Base-by-base conservation (phyloP, 2,113 vertebrate genomes). In the Pelvicachromis taeniatus region DNA sequence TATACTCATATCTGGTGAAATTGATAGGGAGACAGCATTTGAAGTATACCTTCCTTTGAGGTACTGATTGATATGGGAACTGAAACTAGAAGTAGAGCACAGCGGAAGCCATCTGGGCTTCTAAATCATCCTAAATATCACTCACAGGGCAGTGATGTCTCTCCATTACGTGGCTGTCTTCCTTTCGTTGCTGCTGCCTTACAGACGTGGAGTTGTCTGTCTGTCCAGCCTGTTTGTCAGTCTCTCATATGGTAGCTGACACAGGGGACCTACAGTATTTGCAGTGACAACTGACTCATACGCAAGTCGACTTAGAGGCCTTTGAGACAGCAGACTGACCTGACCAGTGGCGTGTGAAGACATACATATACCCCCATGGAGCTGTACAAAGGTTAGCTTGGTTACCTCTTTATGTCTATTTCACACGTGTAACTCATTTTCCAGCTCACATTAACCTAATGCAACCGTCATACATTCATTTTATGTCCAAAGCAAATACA, bases 61-160 rank as follows among this genome's bases (percentile, higher is more conserved):
- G 48, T 73, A 35, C 53, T 12, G 61, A 58, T 84, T 83, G 75
- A 88, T 80, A 75, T 26, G 63, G 23, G 82, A 87, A 86, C 83
- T 86, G 61, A 85, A 59, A 78, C 63, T 21, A 86, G 83, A 91
- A 79, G 84, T 56, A 77, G 68, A 86, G 89, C 85, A 59, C 70
- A 89, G 82, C 73, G 17, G 56, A 81, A 87, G 80, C 80, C 86
- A 92, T 87, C 87, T 92, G 92, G 82, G 70, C 45, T 40, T 79
- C 77, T 78, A 85, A 82, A 90, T 89, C 75, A 85, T 65, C 83
- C 21, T 48, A 78, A 81, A 88, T 88, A 82, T 83, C 42, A 54
- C 78, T 89, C 70, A 40, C 56, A 82, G 79, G 85, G 85, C 53
- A 26, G 59, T 33, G 0, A 59, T 13, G 77, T 42, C 61, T 68